Evolutionary conservation across 1,140 invertebrate genomes (phyloP), one percentile per base, ranked within the genome.

Genomic region (Brachionus koreanus): DNA sequence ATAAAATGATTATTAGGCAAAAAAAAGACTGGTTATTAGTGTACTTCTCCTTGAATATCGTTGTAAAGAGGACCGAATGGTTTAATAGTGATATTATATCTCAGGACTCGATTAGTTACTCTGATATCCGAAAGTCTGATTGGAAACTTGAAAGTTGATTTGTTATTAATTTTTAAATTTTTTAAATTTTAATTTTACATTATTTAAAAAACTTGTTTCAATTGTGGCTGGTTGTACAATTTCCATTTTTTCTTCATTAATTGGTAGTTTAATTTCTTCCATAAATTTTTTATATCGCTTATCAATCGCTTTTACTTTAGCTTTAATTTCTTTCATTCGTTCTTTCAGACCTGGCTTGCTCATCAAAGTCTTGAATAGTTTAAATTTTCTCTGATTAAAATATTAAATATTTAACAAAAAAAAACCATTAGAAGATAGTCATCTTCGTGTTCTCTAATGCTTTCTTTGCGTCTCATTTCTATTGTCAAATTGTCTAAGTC

Each of bases 21-120:
- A 57, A 16, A 29, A 61, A 63, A 35, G 42, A 39, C 61, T 52
- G 5, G 42, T 29, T 46, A 19, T 0, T 37, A 23, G 5, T 12
- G 0, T 43, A 88, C 87, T 84, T 88, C 87, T 46, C 86, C 87
- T 29, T 84, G 75, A 0, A 88, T 84, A 67, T 88, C 87, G 83
- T 88, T 88, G 84, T 86, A 88, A 25, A 88, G 86, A 25, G 87
- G 86, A 16, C 85, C 83, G 83, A 85, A 85, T 57, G 85, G 83
- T 39, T 85, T 83, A 0, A 88, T 84, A 0, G 86, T 87, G 10
- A 88, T 85, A 13, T 85, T 86, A 19, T 86, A 87, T 84, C 87
- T 85, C 81, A 87, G 86, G 3, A 88, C 85, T 79, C 87, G 82
- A 79, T 87, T 87, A 19, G 87, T 87, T 63, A 88, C 87, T 13